A percentile compares a stretch with the other conserved stretches of the same genome.
phyloP scores from a whole-genome alignment of 2,888 invertebrate species.

The Drosophila recens region DNA sequence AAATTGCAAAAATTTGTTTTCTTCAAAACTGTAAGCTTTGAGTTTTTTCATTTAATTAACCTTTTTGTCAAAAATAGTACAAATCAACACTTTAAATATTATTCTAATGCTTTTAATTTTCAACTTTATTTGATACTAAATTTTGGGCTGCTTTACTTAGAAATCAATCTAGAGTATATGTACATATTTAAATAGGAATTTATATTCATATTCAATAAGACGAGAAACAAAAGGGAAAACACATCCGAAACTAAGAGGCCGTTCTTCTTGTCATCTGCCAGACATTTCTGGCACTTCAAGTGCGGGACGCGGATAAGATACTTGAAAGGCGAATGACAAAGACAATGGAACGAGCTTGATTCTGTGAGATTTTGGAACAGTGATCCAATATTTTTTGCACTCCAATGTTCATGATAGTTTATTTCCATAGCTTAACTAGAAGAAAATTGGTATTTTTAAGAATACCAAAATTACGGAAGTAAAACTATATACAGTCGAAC shows the following conservation, averaged over 20 bases:
- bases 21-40: too few species aligned
- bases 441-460: too few species aligned
- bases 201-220: slow-evolving; percentile 3
- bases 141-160: neutral
- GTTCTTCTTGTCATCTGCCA: slow-evolving; percentile 9
- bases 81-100: too few species aligned
- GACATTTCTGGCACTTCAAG: slow-evolving; percentile 28
- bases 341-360: neutral
- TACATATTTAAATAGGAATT: neutral
- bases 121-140: neutral
- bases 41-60: too few species aligned
- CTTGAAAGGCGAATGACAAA: slow-evolving; percentile 30
- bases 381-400: slow-evolving; percentile 20
- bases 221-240: slow-evolving; percentile 1
- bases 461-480: too few species aligned
- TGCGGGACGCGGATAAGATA: slow-evolving; percentile 42
- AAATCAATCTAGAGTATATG: neutral
- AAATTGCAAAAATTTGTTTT: too few species aligned
- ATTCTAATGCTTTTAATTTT: too few species aligned
- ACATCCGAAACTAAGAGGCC: slow-evolving; percentile 30
- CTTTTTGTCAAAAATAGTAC: too few species aligned
- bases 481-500: too few species aligned
- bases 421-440: neutral
- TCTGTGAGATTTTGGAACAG: slow-evolving; percentile 15
- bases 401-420: neutral